Percentiles rank a stretch among this genome's conserved stretches.
These are phyloP conservation scores for Pseudoatta argentina DNA, from an alignment of 1,140 invertebrate species.

Conservation along the genomic window DNA sequence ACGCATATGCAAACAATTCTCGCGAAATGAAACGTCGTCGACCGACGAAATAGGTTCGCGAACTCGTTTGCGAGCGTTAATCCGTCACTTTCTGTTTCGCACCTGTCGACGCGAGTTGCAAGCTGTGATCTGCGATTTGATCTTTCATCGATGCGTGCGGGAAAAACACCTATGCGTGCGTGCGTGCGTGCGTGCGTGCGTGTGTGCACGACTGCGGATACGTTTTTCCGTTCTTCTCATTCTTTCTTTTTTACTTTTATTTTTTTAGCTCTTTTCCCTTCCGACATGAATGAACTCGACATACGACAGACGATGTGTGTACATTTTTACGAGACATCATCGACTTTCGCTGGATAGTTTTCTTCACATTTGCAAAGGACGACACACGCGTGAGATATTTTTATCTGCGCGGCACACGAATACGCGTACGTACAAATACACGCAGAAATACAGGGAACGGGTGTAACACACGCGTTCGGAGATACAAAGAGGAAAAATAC, in stretches of 20 bases:
- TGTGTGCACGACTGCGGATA: constrained; percentile 9
- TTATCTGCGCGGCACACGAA: constrained; percentile 20
- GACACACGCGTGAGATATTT: constrained; percentile 18
- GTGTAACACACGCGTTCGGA: constrained; percentile 10
- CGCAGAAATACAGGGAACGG: not conserved
- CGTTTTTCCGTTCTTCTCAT: constrained; percentile 15
- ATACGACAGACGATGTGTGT: constrained; percentile 19
- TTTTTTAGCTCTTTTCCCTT: not conserved
- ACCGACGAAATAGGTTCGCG: not conserved
- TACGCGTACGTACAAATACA: not conserved
- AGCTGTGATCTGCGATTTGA: constrained; percentile 13
- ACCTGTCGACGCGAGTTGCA: constrained; percentile 31
- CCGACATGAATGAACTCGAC: constrained; percentile 15
- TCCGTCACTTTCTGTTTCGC: not conserved
- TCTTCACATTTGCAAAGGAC: constrained; percentile 3
- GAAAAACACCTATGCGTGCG: not conserved
- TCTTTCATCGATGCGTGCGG: constrained; percentile 14
- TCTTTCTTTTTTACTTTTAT: not conserved
- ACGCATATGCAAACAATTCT: not conserved
- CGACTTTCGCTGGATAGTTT: constrained; percentile 41
- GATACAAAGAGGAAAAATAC: constrained; percentile 8
- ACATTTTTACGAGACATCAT: constrained; percentile 36
- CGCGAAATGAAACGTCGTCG: not conserved
- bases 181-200: constrained; percentile 11
- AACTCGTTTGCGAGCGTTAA: not conserved